Conservation (phyloP, 1,140 invertebrate species). For the Planococcus citri region DNA sequence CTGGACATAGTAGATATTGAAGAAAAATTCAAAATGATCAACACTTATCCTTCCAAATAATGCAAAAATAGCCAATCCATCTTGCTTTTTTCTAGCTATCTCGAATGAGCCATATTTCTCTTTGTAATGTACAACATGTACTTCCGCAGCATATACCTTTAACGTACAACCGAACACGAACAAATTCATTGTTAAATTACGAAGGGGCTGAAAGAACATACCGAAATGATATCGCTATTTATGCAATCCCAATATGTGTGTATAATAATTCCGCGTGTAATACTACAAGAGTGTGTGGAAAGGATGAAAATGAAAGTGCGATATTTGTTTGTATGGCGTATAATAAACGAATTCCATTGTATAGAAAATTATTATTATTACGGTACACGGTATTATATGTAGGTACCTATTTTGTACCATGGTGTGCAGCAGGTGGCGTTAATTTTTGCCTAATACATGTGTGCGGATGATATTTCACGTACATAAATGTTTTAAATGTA, state of each 20-base stretch:
- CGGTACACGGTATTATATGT: neutral
- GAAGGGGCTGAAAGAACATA: too few relatives aligned
- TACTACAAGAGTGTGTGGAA: neutral
- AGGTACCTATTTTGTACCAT: neutral
- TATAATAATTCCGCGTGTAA: neutral
- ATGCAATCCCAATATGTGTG: too few relatives aligned
- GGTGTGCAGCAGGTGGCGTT: neutral
- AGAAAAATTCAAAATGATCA: too few relatives aligned
- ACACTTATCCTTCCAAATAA: neutral
- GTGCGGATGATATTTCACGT: neutral
- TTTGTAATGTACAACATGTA: slow-evolving; percentile 4
- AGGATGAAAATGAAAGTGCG: neutral
- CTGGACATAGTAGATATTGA: too few relatives aligned
- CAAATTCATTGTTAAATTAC: too few relatives aligned
- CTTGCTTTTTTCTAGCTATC: neutral
- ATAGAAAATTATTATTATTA: neutral
- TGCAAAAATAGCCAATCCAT: neutral
- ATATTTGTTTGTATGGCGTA: neutral
- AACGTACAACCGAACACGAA: too few relatives aligned
- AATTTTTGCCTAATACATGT: neutral
- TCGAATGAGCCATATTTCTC: neutral
- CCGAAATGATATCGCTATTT: too few relatives aligned
- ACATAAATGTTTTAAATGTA: neutral
- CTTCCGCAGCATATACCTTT: neutral
- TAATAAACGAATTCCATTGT: neutral